A percentile compares a stretch with the other conserved stretches of the same genome.
These are phyloP conservation scores for Endomychus coccineus DNA, from an alignment of 2,888 invertebrate genomes.

Conservation along the genomic window DNA sequence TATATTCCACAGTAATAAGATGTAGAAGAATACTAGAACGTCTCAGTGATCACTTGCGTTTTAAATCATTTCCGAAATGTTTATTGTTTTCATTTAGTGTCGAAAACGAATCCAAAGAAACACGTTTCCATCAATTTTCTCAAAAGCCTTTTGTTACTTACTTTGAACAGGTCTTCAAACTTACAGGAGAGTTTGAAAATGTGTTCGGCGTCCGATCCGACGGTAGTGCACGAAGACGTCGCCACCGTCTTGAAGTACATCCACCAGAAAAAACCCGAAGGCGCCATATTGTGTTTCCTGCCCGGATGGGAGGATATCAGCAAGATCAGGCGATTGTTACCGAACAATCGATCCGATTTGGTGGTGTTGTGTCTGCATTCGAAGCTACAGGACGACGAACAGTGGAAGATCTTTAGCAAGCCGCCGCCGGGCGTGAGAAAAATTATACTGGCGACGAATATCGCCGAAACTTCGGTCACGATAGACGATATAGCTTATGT, in stretches of 20 bases:
- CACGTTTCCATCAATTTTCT: too few relatives aligned
- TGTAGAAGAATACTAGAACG: too few relatives aligned
- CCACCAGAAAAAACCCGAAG: conserved; percentile 50
- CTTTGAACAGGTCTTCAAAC: conserved; percentile 26
- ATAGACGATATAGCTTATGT: conserved; percentile 64
- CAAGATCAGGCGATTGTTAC: conserved; percentile 42
- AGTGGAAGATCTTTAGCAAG: conserved; percentile 50
- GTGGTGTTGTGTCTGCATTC: conserved; percentile 40
- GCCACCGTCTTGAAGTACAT: conserved; percentile 49
- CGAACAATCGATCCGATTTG: conserved; percentile 20
- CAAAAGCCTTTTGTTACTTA: too few relatives aligned
- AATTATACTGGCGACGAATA: conserved; percentile 63
- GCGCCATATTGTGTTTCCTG: conserved; percentile 66
- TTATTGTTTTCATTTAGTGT: too few relatives aligned
- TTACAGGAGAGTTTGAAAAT: conserved; percentile 39
- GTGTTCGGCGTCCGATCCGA: conserved; percentile 39
- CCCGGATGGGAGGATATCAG: conserved; percentile 70
- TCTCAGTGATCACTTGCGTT: too few relatives aligned
- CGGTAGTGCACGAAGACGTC: conserved; percentile 48
- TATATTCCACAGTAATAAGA: too few relatives aligned
- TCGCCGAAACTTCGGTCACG: conserved; percentile 67
- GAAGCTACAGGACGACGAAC: conserved; percentile 52
- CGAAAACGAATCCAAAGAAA: too few relatives aligned
- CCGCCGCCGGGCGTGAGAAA: conserved; percentile 52
- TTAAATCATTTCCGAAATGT: too few relatives aligned